Conservation (phyloP, 2,888 invertebrate species). For the Podotricha telesiphe region DNA sequence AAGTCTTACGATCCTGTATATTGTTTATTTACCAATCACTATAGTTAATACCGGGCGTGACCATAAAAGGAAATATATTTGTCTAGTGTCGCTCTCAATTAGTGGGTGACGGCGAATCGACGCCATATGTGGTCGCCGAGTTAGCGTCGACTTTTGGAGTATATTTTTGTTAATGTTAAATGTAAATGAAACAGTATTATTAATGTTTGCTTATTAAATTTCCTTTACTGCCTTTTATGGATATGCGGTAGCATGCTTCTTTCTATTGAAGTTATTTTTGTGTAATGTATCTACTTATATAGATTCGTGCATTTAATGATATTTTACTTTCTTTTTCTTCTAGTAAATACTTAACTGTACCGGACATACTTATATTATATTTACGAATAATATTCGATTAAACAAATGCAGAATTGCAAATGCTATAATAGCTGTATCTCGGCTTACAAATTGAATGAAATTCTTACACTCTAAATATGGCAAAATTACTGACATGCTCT, state of each 20-base stretch:
- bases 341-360: not conserved
- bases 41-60: slow-evolving; percentile 68
- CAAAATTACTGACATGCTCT: slow-evolving; percentile 53
- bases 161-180: slow-evolving; percentile 73
- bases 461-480: slow-evolving; percentile 4
- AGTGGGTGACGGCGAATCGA: slow-evolving; percentile 75
- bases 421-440: not conserved
- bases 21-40: slow-evolving; percentile 81
- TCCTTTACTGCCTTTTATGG: slow-evolving; percentile 63
- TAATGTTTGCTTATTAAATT: slow-evolving; percentile 74
- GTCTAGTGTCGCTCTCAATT: slow-evolving; percentile 79
- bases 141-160: slow-evolving; percentile 70
- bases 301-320: not conserved
- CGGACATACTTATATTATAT: too few species aligned
- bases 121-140: slow-evolving; percentile 75
- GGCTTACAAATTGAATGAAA: not conserved
- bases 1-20: slow-evolving; percentile 66
- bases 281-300: not conserved
- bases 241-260: slow-evolving; percentile 28
- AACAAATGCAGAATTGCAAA: not conserved
- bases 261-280: slow-evolving; percentile 3
- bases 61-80: slow-evolving; percentile 82
- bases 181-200: slow-evolving; percentile 77
- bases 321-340: not conserved
- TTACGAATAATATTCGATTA: too few species aligned